Percentiles rank a stretch among this genome's conserved stretches.
Conservation (phyloP, 2,888 invertebrate species). For the Nemoura dubitans region DNA sequence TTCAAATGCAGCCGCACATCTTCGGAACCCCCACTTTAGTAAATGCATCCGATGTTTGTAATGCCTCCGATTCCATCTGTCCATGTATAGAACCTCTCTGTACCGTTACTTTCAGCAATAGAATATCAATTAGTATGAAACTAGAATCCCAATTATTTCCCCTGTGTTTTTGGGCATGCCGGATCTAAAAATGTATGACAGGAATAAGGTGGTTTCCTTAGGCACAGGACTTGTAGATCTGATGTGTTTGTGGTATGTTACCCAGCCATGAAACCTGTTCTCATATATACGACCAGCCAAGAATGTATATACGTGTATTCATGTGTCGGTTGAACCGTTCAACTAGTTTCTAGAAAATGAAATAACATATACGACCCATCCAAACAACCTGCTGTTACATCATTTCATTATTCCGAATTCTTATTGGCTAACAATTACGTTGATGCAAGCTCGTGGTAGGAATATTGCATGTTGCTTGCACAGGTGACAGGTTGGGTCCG, state of each 20-base stretch:
- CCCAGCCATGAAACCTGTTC: background rate
- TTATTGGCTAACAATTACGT: background rate
- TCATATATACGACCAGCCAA: background rate
- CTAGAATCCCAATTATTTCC: background rate
- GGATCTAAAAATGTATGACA: background rate
- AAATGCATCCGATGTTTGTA: background rate
- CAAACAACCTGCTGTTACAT: background rate
- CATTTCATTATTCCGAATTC: background rate
- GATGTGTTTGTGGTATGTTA: background rate
- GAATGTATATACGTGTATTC: conserved; percentile 9
- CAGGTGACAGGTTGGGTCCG: background rate
- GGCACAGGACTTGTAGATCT: background rate
- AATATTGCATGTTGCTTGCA: background rate
- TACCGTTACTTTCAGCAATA: background rate
- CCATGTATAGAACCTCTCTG: background rate
- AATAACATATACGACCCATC: conserved; percentile 7
- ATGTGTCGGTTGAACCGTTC: background rate
- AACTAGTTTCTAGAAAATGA: background rate
- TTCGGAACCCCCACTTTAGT: background rate
- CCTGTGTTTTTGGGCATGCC: background rate
- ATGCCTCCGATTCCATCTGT: background rate
- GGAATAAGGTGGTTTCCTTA: conserved; percentile 4
- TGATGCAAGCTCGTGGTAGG: background rate
- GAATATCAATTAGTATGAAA: conserved; percentile 7
- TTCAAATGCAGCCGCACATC: background rate